Conservation (phyloP, 2,888 invertebrate genomes). For the Chymomyza procnemis region DNA sequence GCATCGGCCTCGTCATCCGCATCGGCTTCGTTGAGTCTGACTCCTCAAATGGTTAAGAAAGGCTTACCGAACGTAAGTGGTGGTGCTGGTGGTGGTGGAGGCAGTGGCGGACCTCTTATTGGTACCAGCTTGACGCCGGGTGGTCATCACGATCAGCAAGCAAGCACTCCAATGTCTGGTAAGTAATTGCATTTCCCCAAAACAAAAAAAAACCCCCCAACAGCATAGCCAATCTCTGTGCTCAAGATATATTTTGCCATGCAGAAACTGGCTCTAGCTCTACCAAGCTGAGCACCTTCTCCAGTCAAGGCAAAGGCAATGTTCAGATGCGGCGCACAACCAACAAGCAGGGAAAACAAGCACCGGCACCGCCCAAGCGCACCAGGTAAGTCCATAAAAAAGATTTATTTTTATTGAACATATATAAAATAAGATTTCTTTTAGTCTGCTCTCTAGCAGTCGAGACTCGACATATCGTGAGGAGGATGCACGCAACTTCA, state of each 20-base stretch:
- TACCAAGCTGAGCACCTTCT: slow-evolving; percentile 83
- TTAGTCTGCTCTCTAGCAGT: slow-evolving; percentile 77
- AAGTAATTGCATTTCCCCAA: slow-evolving; percentile 22
- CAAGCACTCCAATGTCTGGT: slow-evolving; percentile 78
- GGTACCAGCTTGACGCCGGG: slow-evolving; percentile 52
- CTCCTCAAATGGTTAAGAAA: slow-evolving; percentile 79
- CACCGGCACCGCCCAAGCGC: slow-evolving; percentile 96
- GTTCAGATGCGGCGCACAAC: slow-evolving; percentile 92
- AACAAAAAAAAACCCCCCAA: not conserved
- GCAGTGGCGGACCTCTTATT: slow-evolving; percentile 41
- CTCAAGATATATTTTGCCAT: not conserved
- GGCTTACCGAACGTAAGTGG: slow-evolving; percentile 53
- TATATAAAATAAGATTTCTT: not conserved
- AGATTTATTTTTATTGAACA: not conserved
- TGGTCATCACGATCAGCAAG: slow-evolving; percentile 76
- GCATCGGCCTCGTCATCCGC: slow-evolving; percentile 77
- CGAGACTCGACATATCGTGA: slow-evolving; percentile 79
- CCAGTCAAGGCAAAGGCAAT: slow-evolving; percentile 82
- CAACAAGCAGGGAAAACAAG: slow-evolving; percentile 93
- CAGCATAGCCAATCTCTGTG: not conserved
- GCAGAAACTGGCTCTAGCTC: slow-evolving; percentile 80
- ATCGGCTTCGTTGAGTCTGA: slow-evolving; percentile 75
- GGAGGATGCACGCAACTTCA: slow-evolving; percentile 77
- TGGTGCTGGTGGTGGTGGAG: slow-evolving; percentile 36
- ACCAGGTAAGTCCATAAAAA: slow-evolving; percentile 84